Evolutionary conservation across 64 coral and sea anemone genomes (phyloP).

Genomic region (Pachyseris speciosa): DNA sequence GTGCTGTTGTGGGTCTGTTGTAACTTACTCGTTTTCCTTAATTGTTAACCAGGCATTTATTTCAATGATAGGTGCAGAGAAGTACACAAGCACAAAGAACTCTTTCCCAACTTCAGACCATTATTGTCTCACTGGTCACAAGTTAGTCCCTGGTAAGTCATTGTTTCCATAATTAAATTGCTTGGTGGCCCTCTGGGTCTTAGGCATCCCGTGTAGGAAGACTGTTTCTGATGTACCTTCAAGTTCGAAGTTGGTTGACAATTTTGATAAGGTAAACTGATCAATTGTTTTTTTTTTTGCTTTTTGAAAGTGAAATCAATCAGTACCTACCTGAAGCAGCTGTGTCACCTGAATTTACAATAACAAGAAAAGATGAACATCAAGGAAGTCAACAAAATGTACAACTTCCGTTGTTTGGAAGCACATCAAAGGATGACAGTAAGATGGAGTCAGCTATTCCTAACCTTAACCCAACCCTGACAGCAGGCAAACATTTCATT

Average conservation of each 20-base stretch:
- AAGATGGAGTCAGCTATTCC: too few relatives aligned
- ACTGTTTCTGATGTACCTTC: too few relatives aligned
- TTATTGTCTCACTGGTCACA: slow-evolving; percentile 43
- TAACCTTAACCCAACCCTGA: too few relatives aligned
- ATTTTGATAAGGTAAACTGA: not conserved
- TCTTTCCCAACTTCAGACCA: slow-evolving; percentile 59
- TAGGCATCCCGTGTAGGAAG: too few relatives aligned
- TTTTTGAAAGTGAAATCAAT: slow-evolving; percentile 34
- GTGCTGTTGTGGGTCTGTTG: too few relatives aligned
- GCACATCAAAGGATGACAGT: slow-evolving; percentile 67
- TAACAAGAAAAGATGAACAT: slow-evolving; percentile 29
- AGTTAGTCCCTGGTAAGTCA: slow-evolving; percentile 53
- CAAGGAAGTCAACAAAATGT: not conserved
- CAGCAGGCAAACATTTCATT: too few relatives aligned
- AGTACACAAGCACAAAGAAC: slow-evolving; percentile 5
- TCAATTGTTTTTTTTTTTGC: not conserved
- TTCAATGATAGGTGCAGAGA: slow-evolving; percentile 58
- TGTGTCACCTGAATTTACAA: slow-evolving; percentile 67
- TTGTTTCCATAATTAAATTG: not conserved
- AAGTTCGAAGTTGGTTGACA: too few relatives aligned
- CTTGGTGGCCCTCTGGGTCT: too few relatives aligned
- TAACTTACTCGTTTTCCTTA: too few relatives aligned
- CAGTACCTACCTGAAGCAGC: slow-evolving; percentile 55
- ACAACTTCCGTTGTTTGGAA: slow-evolving; percentile 61
- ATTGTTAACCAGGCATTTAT: too few relatives aligned